phyloP scores from a whole-genome alignment of 2,113 vertebrate genomes.

The Lycocorax pyrrhopterus region DNA sequence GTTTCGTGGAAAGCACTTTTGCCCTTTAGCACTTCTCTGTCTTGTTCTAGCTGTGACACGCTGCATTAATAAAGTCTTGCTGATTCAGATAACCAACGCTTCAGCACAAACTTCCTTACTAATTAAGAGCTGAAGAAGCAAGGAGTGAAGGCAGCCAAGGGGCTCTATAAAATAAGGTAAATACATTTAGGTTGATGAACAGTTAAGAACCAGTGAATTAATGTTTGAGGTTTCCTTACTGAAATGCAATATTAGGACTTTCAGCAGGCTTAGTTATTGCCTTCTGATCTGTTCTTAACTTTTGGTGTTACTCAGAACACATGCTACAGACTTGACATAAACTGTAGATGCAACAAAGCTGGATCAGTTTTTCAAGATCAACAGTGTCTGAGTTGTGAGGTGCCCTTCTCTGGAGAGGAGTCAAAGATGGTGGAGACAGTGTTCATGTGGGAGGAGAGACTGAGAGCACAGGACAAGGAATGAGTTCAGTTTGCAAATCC shows the following conservation, averaged over 20 bases:
- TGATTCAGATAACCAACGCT: slow-evolving; percentile 39
- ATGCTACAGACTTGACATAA: background rate
- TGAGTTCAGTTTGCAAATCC: background rate
- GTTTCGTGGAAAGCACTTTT: slow-evolving; percentile 13
- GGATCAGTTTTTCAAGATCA: background rate
- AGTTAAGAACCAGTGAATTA: background rate
- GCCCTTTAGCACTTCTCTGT: slow-evolving; percentile 48
- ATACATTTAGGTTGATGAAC: background rate
- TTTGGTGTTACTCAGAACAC: background rate
- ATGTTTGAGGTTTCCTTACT: background rate
- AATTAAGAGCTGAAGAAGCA: slow-evolving; percentile 39
- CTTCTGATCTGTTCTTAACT: background rate
- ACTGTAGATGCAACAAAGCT: background rate
- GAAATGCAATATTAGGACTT: background rate
- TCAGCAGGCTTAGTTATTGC: background rate
- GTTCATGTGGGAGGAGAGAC: background rate
- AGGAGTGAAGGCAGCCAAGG: slow-evolving; percentile 3
- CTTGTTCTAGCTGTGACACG: slow-evolving; percentile 39
- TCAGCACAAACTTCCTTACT: slow-evolving; percentile 21
- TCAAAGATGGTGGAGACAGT: background rate
- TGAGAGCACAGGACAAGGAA: background rate
- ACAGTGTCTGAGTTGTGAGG: background rate
- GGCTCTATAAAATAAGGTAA: background rate
- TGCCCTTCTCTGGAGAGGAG: background rate
- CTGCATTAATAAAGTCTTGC: slow-evolving; percentile 48